A percentile compares a stretch with the other conserved stretches of the same genome.
Conservation (phyloP, 2,797 vertebrate species). For the Borostomias antarcticus region DNA sequence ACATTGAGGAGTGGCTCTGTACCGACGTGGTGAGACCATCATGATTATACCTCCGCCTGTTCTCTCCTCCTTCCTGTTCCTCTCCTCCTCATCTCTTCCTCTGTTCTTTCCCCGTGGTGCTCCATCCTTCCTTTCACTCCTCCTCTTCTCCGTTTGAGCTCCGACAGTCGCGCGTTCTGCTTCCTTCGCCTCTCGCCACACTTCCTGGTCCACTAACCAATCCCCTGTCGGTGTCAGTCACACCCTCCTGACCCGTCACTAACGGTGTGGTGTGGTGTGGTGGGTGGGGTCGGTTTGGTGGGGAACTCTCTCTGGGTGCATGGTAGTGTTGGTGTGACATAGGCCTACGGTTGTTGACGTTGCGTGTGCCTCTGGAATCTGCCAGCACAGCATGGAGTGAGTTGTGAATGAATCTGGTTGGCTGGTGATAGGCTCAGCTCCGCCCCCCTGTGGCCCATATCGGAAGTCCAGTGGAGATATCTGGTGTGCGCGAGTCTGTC, state of each 20-base stretch:
- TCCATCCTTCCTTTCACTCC: background rate
- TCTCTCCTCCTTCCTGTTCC: constrained; percentile 35
- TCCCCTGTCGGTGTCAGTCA: background rate
- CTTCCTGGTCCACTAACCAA: constrained; percentile 20
- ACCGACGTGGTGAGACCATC: constrained; percentile 95
- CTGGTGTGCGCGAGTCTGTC: constrained; percentile 5
- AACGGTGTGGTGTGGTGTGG: constrained; percentile 33
- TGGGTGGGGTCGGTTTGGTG: background rate
- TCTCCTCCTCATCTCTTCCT: constrained; percentile 21
- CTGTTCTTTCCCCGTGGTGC: background rate
- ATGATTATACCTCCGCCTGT: constrained; percentile 74
- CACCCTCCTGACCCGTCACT: constrained; percentile 32
- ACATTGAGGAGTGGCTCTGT: constrained; percentile 99
- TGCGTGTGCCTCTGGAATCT: background rate
- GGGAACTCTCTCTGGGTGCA: background rate
- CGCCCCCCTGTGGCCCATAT: too few species aligned
- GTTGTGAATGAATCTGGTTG: background rate
- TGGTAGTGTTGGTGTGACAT: background rate
- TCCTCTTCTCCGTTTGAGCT: constrained; percentile 13
- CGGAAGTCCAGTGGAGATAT: too few species aligned
- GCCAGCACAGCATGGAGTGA: background rate
- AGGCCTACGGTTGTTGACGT: too few species aligned
- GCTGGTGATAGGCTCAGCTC: too few species aligned
- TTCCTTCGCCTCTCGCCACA: constrained; percentile 9
- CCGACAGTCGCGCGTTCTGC: constrained; percentile 27